Evolutionary conservation across 2,888 invertebrate genomes (phyloP).

Genomic region (Bombyx huttoni): DNA sequence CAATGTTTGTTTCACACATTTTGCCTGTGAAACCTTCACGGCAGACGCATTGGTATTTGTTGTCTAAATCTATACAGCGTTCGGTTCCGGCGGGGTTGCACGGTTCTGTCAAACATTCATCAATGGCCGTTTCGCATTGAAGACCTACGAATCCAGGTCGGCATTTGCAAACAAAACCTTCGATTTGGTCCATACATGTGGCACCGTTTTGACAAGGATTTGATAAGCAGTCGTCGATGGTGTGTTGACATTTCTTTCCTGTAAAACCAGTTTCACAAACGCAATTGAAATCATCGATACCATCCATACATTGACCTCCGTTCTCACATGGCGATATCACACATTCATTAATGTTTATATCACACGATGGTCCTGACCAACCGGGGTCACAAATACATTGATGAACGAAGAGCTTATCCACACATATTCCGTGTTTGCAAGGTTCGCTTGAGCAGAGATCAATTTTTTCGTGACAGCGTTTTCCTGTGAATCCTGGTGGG

Average conservation of each 20-base stretch:
- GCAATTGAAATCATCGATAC: constrained; percentile 87
- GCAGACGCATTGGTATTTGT: constrained; percentile 90
- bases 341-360: constrained; percentile 94
- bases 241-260: constrained; percentile 93
- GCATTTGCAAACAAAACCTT: constrained; percentile 94
- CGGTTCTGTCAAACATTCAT: constrained; percentile 92
- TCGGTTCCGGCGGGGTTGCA: constrained; percentile 93
- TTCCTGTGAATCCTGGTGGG: constrained; percentile 94
- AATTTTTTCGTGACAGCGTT: constrained; percentile 95
- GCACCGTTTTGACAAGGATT: constrained; percentile 94
- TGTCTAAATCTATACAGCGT: constrained; percentile 89
- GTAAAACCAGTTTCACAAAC: constrained; percentile 95
- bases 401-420: constrained; percentile 88
- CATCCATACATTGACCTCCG: constrained; percentile 91
- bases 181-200: constrained; percentile 87
- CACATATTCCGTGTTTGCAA: constrained; percentile 94
- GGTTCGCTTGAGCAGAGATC: constrained; percentile 92
- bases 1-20: constrained; percentile 87
- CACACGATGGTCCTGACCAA: constrained; percentile 90
- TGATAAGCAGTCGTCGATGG: constrained; percentile 91
- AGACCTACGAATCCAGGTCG: constrained; percentile 92
- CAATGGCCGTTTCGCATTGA: constrained; percentile 94
- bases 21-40: constrained; percentile 89
- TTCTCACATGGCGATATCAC: constrained; percentile 90
- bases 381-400: constrained; percentile 94